Evolutionary conservation across 2,797 vertebrate species (phyloP), one percentile per base, ranked within the genome.

Genomic region (Lates japonicus): DNA sequence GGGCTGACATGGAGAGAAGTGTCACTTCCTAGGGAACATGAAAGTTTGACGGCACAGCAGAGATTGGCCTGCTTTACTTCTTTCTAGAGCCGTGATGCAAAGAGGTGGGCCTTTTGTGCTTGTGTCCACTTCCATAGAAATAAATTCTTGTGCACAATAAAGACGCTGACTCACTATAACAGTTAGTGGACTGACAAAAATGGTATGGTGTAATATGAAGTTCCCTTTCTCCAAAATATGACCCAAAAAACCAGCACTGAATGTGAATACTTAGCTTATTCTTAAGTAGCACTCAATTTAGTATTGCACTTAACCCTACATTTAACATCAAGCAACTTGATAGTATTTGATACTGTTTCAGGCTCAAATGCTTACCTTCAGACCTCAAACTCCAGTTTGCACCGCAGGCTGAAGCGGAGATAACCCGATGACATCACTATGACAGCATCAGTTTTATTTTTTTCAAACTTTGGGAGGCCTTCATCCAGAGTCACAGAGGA

Each of bases 1-100:
- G 78, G 67, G 46, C 44, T 85, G 81, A 88, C 83, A 75, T 42
- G 65, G 48, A 85, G 70, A 91, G 91, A 95, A 93, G 87, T 88
- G 89, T 80, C 86, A 89, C 87, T 90, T 94, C 86, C 88, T n/a
- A 85, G 73, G 35, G 70, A 76, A 69, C 49, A 62, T 67, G 75
- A 87, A 77, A 82, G 62, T 25, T 55, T 9, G 74, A 41, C 5
- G 22, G 66, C 71, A 83, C 78, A 70, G 70, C 54, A 16, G 44
- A 42, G 57, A 65, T 39, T 9, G 39, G 29, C 48, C 59, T 54
- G 62, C 29, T 61, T 72, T 54, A 46, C 55, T 35, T 72, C 67
- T 59, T 59, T 37, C 37, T 39, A n/a, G 19, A 20, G 48, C 33
- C 55, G 14, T 13, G 6, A 64, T 39, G 58, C 48, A 52, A 52